Evolutionary conservation across 92 coral and sea anemone genomes (phyloP).

Genomic region (Porites lobata): DNA sequence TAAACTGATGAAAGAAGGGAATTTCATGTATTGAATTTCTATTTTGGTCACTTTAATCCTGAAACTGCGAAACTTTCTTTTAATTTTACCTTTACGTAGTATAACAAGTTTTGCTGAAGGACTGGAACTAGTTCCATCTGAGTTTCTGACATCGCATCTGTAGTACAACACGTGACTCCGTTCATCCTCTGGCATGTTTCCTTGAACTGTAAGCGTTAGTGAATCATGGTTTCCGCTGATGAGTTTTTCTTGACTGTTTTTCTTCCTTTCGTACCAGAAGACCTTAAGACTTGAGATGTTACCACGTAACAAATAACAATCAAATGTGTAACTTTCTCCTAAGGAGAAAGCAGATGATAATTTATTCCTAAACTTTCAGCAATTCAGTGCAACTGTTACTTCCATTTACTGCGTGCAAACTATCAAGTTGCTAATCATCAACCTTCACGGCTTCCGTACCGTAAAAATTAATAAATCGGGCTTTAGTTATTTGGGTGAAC

Average conservation of each 20-base stretch:
- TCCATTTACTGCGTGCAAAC: too few species aligned
- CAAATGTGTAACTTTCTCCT: conserved; percentile 50
- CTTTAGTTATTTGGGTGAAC: too few species aligned
- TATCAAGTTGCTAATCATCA: too few species aligned
- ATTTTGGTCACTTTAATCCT: too few species aligned
- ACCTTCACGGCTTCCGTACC: too few species aligned
- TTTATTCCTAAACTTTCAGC: too few species aligned
- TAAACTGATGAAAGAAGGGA: too few species aligned
- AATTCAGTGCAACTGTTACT: too few species aligned
- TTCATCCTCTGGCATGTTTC: not conserved
- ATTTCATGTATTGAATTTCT: too few species aligned
- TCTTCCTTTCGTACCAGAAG: conserved; percentile 36
- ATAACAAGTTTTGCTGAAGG: conserved; percentile 31
- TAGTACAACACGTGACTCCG: conserved; percentile 28
- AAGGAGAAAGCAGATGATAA: not conserved
- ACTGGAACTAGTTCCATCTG: conserved; percentile 55
- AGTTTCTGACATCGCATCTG: conserved; percentile 51
- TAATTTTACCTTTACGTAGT: conserved; percentile 28
- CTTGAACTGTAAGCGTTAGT: conserved; percentile 7
- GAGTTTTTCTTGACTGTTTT: conserved; percentile 11
- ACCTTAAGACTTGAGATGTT: conserved; percentile 30
- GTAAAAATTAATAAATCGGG: too few species aligned
- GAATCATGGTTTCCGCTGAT: conserved; percentile 9
- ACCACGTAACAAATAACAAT: conserved; percentile 45
- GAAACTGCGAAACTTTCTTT: not conserved